Conservation (phyloP, 1,140 invertebrate species). For the Aporrectodea caliginosa region DNA sequence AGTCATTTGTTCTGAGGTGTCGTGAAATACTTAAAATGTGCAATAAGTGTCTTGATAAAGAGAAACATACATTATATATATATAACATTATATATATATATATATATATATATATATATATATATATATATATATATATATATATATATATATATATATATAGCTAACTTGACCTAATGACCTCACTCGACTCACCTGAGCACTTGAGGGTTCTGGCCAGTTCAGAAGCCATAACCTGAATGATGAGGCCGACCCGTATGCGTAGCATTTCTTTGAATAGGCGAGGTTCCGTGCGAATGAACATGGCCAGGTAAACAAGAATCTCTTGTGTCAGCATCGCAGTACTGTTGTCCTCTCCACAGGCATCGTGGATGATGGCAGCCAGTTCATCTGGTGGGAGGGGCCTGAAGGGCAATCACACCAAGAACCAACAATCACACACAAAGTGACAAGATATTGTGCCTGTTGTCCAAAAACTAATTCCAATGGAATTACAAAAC, state of each 20-base stretch:
- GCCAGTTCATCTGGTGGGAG: slow-evolving; percentile 88
- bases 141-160: background rate
- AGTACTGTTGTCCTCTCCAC: slow-evolving; percentile 96
- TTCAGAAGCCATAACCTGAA: slow-evolving; percentile 98
- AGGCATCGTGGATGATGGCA: slow-evolving; percentile 86
- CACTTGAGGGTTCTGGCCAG: slow-evolving; percentile 81
- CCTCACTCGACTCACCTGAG: slow-evolving; percentile 45
- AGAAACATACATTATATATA: too few species aligned
- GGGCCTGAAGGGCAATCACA: slow-evolving; percentile 64
- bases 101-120: background rate
- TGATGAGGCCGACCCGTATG: slow-evolving; percentile 90
- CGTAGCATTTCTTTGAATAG: slow-evolving; percentile 95
- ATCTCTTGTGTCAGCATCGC: slow-evolving; percentile 94
- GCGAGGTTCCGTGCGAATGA: slow-evolving; percentile 95
- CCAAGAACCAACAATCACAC: too few species aligned
- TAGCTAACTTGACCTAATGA: background rate
- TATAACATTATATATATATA: slow-evolving; percentile 2
- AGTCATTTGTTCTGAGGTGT: too few species aligned
- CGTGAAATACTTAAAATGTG: background rate
- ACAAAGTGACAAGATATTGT: too few species aligned
- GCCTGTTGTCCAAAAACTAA: too few species aligned
- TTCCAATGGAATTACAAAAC: too few species aligned
- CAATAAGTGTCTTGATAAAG: too few species aligned
- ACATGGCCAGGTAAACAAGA: slow-evolving; percentile 95
- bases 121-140: background rate